Percentiles rank a stretch among this genome's conserved stretches.
These are phyloP conservation scores for Melieria picta DNA, from an alignment of 2,888 invertebrate species.

Conservation along the genomic window DNA sequence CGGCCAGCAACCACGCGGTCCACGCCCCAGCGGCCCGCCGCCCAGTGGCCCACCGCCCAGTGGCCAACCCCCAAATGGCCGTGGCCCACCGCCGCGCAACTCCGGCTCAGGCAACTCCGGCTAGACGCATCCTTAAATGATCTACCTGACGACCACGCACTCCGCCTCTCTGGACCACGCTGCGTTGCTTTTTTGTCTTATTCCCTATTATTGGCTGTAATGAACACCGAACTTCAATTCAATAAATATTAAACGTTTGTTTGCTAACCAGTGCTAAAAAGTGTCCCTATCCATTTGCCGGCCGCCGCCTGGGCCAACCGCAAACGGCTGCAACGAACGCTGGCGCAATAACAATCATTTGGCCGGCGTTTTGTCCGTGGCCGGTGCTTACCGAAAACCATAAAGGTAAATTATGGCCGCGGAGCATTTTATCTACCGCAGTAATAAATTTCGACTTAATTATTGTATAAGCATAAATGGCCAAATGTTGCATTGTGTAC, in stretches of 20 bases:
- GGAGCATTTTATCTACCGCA: slow-evolving; percentile 46
- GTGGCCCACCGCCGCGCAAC: slow-evolving; percentile 3
- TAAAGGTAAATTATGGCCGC: slow-evolving; percentile 33
- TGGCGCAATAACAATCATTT: too few species aligned
- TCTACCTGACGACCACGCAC: too few species aligned
- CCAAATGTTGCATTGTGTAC: slow-evolving; percentile 14
- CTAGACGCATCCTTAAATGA: too few species aligned
- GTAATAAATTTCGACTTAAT: slow-evolving; percentile 50
- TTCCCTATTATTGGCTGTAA: not conserved
- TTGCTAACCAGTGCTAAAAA: not conserved
- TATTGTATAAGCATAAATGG: slow-evolving; percentile 36
- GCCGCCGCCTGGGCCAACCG: too few species aligned
- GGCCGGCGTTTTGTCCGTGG: too few species aligned
- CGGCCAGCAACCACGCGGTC: slow-evolving; percentile 10
- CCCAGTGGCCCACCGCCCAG: slow-evolving; percentile 23
- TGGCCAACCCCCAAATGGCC: not conserved
- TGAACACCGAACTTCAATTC: not conserved
- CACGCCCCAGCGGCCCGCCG: slow-evolving; percentile 8
- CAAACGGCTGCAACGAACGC: too few species aligned
- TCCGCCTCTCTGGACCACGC: not conserved
- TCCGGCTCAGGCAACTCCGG: too few species aligned
- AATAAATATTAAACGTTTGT: not conserved
- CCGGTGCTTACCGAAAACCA: slow-evolving; percentile 11
- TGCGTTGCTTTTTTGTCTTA: not conserved
- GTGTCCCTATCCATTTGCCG: not conserved